phyloP scores from a whole-genome alignment of 2,113 vertebrate genomes.

The Lonchura striata region DNA sequence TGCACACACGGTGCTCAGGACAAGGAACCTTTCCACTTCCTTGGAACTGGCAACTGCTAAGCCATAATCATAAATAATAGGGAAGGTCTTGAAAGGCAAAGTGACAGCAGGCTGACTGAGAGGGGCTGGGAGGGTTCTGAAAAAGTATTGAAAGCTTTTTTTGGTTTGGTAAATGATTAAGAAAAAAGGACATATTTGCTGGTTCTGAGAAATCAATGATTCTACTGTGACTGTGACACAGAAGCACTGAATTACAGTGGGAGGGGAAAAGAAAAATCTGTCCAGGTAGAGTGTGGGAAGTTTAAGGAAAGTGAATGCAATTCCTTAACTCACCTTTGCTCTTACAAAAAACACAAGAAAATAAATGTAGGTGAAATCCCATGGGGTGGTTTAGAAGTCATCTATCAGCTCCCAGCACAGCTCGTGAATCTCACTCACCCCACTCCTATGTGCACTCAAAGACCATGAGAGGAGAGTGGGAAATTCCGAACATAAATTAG shows the following conservation, averaged over 20 bases:
- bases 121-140: not conserved
- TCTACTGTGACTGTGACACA: not conserved
- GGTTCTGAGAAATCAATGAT: not conserved
- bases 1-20: not conserved
- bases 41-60: constrained; percentile 4
- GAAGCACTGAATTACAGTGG: not conserved
- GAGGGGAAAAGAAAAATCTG: not conserved
- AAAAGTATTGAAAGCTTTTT: not conserved
- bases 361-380: not conserved
- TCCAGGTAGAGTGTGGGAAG: not conserved
- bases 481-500: not conserved
- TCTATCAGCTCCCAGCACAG: not conserved
- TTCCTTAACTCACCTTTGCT: not conserved
- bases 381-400: not conserved
- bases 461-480: not conserved
- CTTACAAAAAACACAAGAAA: not conserved
- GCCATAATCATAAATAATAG: not conserved
- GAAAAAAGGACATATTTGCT: not conserved
- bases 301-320: not conserved
- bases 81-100: not conserved
- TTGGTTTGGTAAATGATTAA: not conserved
- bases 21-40: not conserved
- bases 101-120: not conserved
- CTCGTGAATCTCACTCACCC: not conserved
- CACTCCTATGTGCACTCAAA: not conserved